Evolutionary conservation across 2,888 invertebrate species (phyloP).

Genomic region (Hedya salicella): DNA sequence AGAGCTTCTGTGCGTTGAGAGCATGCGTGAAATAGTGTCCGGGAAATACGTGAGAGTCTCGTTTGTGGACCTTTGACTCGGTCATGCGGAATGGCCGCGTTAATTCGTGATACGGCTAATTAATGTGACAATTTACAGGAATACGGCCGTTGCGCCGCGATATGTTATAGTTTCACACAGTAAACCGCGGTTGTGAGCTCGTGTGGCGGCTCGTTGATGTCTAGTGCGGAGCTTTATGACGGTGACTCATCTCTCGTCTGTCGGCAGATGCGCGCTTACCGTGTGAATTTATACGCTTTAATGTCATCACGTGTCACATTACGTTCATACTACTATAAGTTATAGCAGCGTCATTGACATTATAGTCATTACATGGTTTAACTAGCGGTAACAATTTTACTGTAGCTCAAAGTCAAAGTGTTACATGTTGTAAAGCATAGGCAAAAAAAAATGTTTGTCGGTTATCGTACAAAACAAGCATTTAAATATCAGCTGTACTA

Average conservation of each 20-base stretch:
- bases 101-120: conserved; percentile 63
- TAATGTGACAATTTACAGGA: conserved; percentile 63
- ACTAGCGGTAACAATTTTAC: too few relatives aligned
- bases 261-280: conserved; percentile 44
- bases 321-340: background rate
- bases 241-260: conserved; percentile 32
- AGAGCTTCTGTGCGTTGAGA: conserved; percentile 42
- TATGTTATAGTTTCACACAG: conserved; percentile 61
- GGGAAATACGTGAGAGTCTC: conserved; percentile 61
- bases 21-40: conserved; percentile 35
- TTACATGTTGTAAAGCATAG: too few relatives aligned
- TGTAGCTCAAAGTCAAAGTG: too few relatives aligned
- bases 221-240: conserved; percentile 46
- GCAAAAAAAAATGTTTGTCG: too few relatives aligned
- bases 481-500: too few relatives aligned
- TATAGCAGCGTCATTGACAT: background rate
- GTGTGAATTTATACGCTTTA: conserved; percentile 22
- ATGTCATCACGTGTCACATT: conserved; percentile 4
- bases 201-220: conserved; percentile 50
- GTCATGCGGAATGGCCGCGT: conserved; percentile 57
- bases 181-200: conserved; percentile 50
- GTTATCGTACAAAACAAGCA: too few relatives aligned
- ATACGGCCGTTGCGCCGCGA: conserved; percentile 47
- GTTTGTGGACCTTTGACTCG: conserved; percentile 70
- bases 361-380: background rate